phyloP scores from a whole-genome alignment of 2,113 vertebrate genomes.

The Xenus cinereus region DNA sequence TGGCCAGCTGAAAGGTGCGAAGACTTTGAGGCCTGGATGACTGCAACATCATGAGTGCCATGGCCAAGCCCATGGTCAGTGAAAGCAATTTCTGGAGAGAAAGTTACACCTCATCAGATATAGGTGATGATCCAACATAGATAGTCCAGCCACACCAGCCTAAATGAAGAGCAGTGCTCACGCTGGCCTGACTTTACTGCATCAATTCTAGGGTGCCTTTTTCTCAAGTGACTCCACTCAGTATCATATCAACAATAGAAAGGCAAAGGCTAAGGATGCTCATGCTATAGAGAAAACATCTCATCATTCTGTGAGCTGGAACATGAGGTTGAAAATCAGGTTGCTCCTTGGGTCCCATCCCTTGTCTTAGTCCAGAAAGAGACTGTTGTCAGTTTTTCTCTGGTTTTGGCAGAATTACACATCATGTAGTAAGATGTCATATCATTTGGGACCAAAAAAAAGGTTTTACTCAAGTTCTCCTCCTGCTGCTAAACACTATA shows the following conservation, averaged over 20 bases:
- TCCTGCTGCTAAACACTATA: background rate
- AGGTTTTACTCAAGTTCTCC: background rate
- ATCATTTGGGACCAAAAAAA: background rate
- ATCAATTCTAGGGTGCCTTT: background rate
- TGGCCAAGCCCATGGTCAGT: background rate
- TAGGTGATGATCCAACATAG: background rate
- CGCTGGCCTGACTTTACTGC: background rate
- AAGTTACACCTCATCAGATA: background rate
- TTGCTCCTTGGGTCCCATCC: background rate
- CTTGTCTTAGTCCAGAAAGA: background rate
- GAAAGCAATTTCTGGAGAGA: background rate
- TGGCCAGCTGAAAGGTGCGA: background rate
- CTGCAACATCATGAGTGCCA: background rate
- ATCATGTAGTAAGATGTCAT: fast-evolving
- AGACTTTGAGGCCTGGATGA: background rate
- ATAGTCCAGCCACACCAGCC: background rate
- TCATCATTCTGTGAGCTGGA: background rate
- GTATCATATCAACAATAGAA: background rate
- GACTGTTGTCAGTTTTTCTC: background rate
- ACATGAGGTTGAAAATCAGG: background rate
- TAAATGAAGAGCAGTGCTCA: background rate
- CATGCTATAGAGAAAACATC: background rate
- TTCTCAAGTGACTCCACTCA: background rate
- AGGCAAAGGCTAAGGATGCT: background rate
- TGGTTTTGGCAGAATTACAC: background rate